Percentiles rank a stretch among this genome's conserved stretches.
Conservation (phyloP, 2,797 vertebrate species). For the Ficedula albicollis region DNA sequence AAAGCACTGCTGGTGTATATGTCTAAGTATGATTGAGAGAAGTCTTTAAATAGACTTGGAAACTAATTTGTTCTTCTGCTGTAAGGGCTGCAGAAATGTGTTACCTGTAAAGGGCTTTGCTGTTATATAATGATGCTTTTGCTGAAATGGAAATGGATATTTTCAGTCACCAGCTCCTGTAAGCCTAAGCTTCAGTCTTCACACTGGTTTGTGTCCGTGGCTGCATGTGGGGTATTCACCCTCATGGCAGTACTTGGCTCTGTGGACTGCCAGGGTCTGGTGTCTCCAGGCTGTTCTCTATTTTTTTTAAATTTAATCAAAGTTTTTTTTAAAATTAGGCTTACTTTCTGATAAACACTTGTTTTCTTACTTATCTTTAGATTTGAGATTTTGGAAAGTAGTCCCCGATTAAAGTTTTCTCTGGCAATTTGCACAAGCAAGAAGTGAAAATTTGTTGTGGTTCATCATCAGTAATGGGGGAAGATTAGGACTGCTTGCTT, state of each 20-base stretch:
- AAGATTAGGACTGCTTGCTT: not conserved
- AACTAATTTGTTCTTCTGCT: not conserved
- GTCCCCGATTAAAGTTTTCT: not conserved
- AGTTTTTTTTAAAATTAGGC: not conserved
- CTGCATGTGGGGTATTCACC: fast-evolving
- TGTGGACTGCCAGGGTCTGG: fast-evolving
- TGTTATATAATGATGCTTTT: not conserved
- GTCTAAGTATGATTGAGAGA: not conserved
- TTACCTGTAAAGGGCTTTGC: not conserved
- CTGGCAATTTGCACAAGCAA: not conserved
- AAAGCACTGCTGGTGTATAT: not conserved
- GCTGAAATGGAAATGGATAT: not conserved
- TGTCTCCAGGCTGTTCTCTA: not conserved
- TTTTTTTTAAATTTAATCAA: not conserved
- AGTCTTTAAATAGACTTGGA: not conserved
- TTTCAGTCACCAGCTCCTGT: not conserved
- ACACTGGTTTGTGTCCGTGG: not conserved
- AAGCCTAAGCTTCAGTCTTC: not conserved
- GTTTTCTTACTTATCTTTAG: not conserved
- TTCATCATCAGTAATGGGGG: not conserved
- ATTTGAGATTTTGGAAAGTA: not conserved
- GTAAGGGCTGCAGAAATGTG: not conserved
- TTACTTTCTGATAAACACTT: not conserved
- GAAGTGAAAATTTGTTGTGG: not conserved
- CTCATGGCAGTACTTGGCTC: not conserved